Evolutionary conservation across 1,140 invertebrate species (phyloP).

Genomic region (Melitaea cinxia): DNA sequence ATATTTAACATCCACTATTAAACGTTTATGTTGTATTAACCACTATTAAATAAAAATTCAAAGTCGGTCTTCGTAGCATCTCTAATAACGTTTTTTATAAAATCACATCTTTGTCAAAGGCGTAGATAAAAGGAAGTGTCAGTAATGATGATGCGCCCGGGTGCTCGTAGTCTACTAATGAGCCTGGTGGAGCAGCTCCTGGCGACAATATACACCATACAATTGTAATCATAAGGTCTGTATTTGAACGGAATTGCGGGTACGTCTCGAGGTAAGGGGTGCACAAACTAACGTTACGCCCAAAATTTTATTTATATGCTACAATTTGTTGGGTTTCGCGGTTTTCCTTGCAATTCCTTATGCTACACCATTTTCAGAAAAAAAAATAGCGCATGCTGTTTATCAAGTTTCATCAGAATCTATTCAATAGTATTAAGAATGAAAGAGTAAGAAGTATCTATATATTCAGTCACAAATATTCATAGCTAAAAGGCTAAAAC

Average conservation of each 20-base stretch:
- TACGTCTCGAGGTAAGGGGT: neutral
- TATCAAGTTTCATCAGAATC: too few relatives aligned
- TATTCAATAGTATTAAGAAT: too few relatives aligned
- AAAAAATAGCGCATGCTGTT: too few relatives aligned
- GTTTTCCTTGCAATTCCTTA: too few relatives aligned
- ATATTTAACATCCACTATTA: neutral
- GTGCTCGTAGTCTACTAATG: neutral
- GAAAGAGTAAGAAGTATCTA: too few relatives aligned
- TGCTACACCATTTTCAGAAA: too few relatives aligned
- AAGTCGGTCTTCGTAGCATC: neutral
- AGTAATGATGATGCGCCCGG: slow-evolving; percentile 5
- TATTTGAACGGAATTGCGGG: neutral
- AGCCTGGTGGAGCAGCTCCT: neutral
- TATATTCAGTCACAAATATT: too few relatives aligned
- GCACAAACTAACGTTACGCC: neutral
- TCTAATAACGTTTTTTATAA: slow-evolving; percentile 2
- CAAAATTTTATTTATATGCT: too few relatives aligned
- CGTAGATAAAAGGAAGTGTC: slow-evolving; percentile 6
- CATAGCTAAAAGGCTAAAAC: too few relatives aligned
- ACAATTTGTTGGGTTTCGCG: too few relatives aligned
- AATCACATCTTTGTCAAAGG: slow-evolving; percentile 6
- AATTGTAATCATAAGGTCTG: neutral
- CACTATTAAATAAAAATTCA: neutral
- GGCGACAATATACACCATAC: neutral
- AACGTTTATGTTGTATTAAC: neutral